Conservation (phyloP, 2,888 invertebrate genomes). For the Agonum fuliginosum region DNA sequence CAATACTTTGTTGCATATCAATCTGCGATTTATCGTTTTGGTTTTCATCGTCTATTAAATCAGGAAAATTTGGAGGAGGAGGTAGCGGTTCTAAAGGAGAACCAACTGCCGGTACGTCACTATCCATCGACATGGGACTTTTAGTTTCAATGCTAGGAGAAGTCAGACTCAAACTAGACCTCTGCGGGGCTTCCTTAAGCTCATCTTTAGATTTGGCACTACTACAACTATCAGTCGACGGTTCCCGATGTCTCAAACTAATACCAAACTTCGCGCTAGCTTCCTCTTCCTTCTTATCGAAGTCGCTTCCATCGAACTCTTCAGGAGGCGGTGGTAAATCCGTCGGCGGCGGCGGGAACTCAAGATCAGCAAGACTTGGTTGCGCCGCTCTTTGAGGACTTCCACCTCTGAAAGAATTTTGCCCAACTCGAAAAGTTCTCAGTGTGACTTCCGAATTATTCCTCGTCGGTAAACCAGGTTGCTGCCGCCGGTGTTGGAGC, state of each 20-base stretch:
- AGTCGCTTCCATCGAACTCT: slow-evolving; percentile 73
- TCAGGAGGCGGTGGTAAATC: slow-evolving; percentile 88
- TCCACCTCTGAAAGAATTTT: slow-evolving; percentile 74
- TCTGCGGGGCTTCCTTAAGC: slow-evolving; percentile 70
- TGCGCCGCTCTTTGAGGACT: slow-evolving; percentile 84
- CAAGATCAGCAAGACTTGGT: slow-evolving; percentile 86
- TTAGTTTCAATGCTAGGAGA: slow-evolving; percentile 71
- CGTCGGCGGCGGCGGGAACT: slow-evolving; percentile 90
- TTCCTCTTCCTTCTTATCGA: slow-evolving; percentile 72
- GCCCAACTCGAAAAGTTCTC: slow-evolving; percentile 72
- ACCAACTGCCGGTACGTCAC: slow-evolving; percentile 73
- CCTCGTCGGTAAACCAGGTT: slow-evolving; percentile 68
- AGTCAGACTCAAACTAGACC: slow-evolving; percentile 70
- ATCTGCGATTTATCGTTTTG: slow-evolving; percentile 57
- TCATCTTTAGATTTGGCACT: slow-evolving; percentile 72
- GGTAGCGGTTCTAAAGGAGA: slow-evolving; percentile 73
- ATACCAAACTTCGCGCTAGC: slow-evolving; percentile 84
- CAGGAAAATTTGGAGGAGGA: slow-evolving; percentile 69
- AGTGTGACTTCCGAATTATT: slow-evolving; percentile 71
- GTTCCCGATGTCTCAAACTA: slow-evolving; percentile 80
- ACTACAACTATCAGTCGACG: slow-evolving; percentile 77
- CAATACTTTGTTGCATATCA: slow-evolving; percentile 48
- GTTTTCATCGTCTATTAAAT: slow-evolving; percentile 62
- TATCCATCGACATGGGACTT: slow-evolving; percentile 71
- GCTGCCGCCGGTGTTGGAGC: slow-evolving; percentile 75